Evolutionary conservation across 2,888 invertebrate genomes (phyloP).

Genomic region (Latheticus oryzae): DNA sequence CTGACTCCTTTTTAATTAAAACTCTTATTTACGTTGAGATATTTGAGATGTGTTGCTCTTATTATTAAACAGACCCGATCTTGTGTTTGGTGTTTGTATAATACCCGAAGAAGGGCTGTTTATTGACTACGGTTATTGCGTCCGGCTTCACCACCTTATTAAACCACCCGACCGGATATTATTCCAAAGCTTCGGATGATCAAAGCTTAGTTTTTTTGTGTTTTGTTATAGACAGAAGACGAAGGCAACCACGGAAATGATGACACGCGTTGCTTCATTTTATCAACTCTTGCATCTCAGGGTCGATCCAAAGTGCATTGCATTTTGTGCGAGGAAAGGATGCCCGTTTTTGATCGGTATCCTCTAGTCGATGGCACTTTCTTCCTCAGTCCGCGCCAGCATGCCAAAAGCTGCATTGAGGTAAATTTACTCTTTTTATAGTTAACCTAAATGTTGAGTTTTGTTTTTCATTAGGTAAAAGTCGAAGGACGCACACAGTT

Average conservation of each 20-base stretch:
- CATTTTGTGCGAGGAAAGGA: slow-evolving; percentile 87
- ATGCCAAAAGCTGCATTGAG: slow-evolving; percentile 88
- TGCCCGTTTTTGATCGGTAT: slow-evolving; percentile 96
- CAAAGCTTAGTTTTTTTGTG: slow-evolving; percentile 44
- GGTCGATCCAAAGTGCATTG: slow-evolving; percentile 88
- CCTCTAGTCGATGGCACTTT: slow-evolving; percentile 98
- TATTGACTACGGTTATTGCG: slow-evolving; percentile 53
- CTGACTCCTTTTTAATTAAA: slow-evolving; percentile 15
- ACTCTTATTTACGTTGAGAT: slow-evolving; percentile 11
- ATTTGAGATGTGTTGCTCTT: slow-evolving; percentile 25
- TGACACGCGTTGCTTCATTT: slow-evolving; percentile 95
- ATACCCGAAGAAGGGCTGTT: slow-evolving; percentile 45
- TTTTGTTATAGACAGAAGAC: slow-evolving; percentile 88
- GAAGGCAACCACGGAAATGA: slow-evolving; percentile 99
- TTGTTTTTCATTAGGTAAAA: slow-evolving; percentile 77
- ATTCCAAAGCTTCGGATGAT: slow-evolving; percentile 53
- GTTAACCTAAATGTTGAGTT: too few species aligned
- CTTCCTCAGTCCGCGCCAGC: slow-evolving; percentile 95
- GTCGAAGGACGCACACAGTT: slow-evolving; percentile 91
- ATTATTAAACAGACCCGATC: slow-evolving; percentile 31
- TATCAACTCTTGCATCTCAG: slow-evolving; percentile 92
- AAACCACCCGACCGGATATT: slow-evolving; percentile 56
- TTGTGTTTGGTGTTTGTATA: slow-evolving; percentile 16
- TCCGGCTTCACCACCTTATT: slow-evolving; percentile 53
- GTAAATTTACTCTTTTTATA: slow-evolving; percentile 68